Evolutionary conservation across 64 coral and sea anemone genomes (phyloP), one percentile per base, ranked within the genome.

Genomic region (Actinia equina): DNA sequence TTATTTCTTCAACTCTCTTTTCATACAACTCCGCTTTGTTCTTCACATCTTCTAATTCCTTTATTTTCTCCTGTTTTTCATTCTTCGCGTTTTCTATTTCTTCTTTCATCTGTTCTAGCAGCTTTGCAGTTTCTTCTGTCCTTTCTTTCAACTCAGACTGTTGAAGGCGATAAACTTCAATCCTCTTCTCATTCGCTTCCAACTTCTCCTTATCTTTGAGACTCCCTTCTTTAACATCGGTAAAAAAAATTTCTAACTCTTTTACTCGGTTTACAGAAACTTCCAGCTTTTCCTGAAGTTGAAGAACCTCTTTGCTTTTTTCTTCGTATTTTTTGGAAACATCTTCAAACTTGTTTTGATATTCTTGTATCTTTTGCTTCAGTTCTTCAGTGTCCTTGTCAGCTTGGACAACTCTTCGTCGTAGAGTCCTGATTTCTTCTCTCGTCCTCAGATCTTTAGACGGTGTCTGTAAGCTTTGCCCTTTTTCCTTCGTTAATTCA

Each of bases 361-460:
- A 82, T 18, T 87, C 71, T 30, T 63, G 23, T 19, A 82, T 4
- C 16, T 87, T 44, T 42, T 92, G 63, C 30, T 52, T 82, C 22
- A 17, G 54, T 19, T 92, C 90, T 16, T 92, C 90, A 4, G 6
- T 20, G 44, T 92, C 90, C 69, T 92, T 87, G 43, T 87, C 85
- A 22, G 83, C 83, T 49, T 91, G 83, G 5, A 85, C 54, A 64
- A 87, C 74, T 18, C 90, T 65, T 43, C 85, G 62, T 42, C 90
- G 56, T 27, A 92, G 49, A 12, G 90, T 87, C 42, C 83, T 92
- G 15, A 92, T 57, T 59, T 92, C 90, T 71, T 92, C 90, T 16
- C 83, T 87, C 11, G 78, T 53, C 59, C 85, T 71, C n/a, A 87
- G 20, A 74, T 92, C 86, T 17, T 56, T n/a, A 26, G 17, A 14